These are phyloP conservation scores for Procavia capensis DNA, from an alignment of 2,113 vertebrate species.

Conservation along the genomic window DNA sequence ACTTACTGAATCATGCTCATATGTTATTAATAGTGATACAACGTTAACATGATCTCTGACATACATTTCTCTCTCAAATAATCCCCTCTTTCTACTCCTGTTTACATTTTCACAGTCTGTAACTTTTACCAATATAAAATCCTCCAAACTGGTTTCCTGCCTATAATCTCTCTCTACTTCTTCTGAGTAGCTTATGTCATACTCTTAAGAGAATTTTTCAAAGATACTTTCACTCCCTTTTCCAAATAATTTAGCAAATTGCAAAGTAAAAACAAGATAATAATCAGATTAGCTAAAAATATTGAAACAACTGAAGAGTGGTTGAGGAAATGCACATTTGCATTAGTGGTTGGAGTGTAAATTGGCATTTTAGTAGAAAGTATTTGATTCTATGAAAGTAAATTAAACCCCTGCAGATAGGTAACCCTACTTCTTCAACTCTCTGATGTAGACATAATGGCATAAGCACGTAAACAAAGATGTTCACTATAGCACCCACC, in stretches of 20 bases:
- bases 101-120: background rate
- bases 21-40: background rate
- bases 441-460: background rate
- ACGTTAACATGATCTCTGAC: background rate
- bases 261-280: background rate
- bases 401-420: background rate
- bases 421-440: background rate
- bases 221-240: background rate
- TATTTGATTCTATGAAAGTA: background rate
- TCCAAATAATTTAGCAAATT: constrained; percentile 35
- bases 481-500: background rate
- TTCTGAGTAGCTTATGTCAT: background rate
- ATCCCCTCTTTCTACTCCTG: background rate
- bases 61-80: background rate
- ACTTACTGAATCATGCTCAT: background rate
- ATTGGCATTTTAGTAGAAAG: background rate
- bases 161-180: background rate
- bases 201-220: background rate
- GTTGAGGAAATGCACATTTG: background rate
- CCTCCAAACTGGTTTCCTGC: background rate
- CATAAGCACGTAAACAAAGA: background rate
- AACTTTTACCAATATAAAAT: background rate
- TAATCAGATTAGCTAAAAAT: background rate
- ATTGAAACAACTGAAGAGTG: background rate
- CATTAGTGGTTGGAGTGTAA: background rate